These are phyloP conservation scores for Drosophila subpulchrella DNA, from an alignment of 1,140 invertebrate species.

Conservation along the genomic window DNA sequence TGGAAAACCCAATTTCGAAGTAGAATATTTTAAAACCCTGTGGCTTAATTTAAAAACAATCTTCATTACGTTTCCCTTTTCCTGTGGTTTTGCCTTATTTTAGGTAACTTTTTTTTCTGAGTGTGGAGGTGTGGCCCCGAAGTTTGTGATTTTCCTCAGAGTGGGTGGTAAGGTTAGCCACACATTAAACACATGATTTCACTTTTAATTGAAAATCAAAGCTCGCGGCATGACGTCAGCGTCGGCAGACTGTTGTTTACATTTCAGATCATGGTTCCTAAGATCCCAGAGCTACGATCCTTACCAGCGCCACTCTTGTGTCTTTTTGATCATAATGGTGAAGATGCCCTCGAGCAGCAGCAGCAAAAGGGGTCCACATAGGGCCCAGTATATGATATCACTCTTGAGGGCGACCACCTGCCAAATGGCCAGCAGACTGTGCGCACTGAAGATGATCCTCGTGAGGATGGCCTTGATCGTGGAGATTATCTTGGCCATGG, in stretches of 20 bases:
- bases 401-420: slow-evolving; percentile 91
- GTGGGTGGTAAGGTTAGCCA: slow-evolving; percentile 28
- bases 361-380: slow-evolving; percentile 90
- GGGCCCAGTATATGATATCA: slow-evolving; percentile 90
- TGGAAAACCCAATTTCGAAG: neutral
- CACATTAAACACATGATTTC: slow-evolving; percentile 83
- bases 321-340: slow-evolving; percentile 92
- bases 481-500: slow-evolving; percentile 90
- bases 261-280: slow-evolving; percentile 30
- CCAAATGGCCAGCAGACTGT: slow-evolving; percentile 93
- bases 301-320: slow-evolving; percentile 95
- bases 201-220: slow-evolving; percentile 85
- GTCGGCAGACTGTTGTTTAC: slow-evolving; percentile 74
- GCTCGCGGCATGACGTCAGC: slow-evolving; percentile 72
- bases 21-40: too few relatives aligned
- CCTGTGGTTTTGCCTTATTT: too few relatives aligned
- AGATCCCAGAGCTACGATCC: neutral
- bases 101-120: slow-evolving; percentile 3
- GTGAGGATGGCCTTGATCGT: slow-evolving; percentile 93
- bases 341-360: slow-evolving; percentile 93
- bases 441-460: slow-evolving; percentile 90
- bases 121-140: slow-evolving; percentile 36
- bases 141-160: slow-evolving; percentile 19
- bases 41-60: too few relatives aligned
- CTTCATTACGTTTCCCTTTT: too few relatives aligned